Evolutionary conservation across 2,797 vertebrate genomes (phyloP).

Genomic region (Danionella dracula): DNA sequence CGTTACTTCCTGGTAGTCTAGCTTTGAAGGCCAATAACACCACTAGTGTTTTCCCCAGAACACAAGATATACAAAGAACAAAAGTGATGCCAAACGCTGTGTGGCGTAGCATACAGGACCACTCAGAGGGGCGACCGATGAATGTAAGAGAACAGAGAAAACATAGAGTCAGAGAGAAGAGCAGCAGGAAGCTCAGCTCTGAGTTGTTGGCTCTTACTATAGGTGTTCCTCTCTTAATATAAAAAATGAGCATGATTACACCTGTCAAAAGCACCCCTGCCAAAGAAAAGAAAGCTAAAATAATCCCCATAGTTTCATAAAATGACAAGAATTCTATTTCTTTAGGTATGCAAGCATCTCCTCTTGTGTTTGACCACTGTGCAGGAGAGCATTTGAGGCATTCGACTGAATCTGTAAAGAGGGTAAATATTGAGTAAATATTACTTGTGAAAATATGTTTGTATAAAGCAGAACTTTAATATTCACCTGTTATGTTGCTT

Average conservation of each 20-base stretch:
- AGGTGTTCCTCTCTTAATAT: conserved; percentile 26
- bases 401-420: conserved; percentile 27
- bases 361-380: conserved; percentile 34
- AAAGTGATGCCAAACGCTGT: conserved; percentile 28
- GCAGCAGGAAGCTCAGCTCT: neutral
- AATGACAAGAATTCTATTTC: conserved; percentile 35
- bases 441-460: neutral
- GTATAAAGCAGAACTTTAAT: neutral
- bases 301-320: conserved; percentile 34
- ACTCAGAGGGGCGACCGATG: conserved; percentile 28
- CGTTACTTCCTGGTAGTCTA: neutral
- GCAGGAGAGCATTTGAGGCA: conserved; percentile 26
- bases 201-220: conserved; percentile 40
- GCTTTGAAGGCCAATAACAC: neutral
- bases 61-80: conserved; percentile 21
- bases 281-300: conserved; percentile 28
- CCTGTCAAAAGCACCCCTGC: conserved; percentile 21
- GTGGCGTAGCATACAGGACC: conserved; percentile 36
- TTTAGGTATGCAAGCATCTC: conserved; percentile 31
- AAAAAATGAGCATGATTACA: conserved; percentile 16
- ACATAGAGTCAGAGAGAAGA: conserved; percentile 17
- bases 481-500: conserved; percentile 59
- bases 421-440: neutral
- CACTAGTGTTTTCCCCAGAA: conserved; percentile 12
- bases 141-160: conserved; percentile 33